Evolutionary conservation across 2,888 invertebrate genomes (phyloP), one percentile per base, ranked within the genome.

Genomic region (Orchestes rusci): DNA sequence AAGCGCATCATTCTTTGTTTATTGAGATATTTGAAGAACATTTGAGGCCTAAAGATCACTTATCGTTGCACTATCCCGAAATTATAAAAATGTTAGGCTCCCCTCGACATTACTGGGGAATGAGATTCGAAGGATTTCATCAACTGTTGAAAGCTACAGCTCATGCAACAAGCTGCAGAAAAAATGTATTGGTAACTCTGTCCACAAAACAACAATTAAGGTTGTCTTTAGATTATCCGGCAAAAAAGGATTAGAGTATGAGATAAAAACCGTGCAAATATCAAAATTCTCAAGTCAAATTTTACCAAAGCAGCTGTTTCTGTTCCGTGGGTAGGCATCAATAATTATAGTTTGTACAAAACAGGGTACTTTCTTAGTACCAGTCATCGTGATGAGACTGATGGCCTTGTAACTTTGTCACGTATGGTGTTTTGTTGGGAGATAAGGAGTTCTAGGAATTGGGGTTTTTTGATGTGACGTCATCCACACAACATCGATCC

Each of bases 71-170:
- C 16, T 39, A 39, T 30, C 39, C 39, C 3, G 16, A 12, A 16
- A 28, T 39, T n/a, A 39, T 39, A 16, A 13, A 2, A 3, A 10
- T 17, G 4, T 4, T 30, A 5, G 39, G 39, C 16, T 30, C 39
- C 17, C 39, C 39, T 13, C 8, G 36, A 37, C 18, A 43, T 19
- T 45, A 43, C 16, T 51, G 45, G 43, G 45, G 36, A 8, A 45
- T 47, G 45, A 45, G 47, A 38, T 48, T 34, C 27, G 43, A 48
- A 39, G 41, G 41, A 17, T 37, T 27, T 37, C 37, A 37, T 37
- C 27, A 37, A 27, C 37, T 37, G 10, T 16, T 37, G 16, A 37
- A 37, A 16, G 28, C 12, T 37, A 37, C 37, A 8, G 27, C 37
- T 16, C 27, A 37, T 27, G 13, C 28, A 15, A 16, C 16, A 15